These are phyloP conservation scores for Tetragonula carbonaria DNA, from an alignment of 2,888 invertebrate genomes.

Conservation along the genomic window DNA sequence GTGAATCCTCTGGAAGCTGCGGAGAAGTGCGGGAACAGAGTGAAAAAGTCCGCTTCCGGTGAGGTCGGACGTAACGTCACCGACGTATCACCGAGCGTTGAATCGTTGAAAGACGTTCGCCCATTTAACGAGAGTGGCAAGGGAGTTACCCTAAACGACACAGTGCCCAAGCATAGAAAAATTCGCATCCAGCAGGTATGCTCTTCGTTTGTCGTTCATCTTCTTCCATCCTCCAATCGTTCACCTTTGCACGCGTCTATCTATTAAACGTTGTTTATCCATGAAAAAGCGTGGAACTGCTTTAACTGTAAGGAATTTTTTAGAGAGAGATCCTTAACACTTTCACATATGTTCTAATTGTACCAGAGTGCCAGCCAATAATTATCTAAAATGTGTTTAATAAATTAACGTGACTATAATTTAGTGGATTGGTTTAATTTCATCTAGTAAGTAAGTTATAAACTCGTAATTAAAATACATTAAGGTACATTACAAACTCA, in stretches of 20 bases:
- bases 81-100: constrained; percentile 83
- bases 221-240: background rate
- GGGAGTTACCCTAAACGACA: constrained; percentile 87
- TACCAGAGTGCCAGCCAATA: background rate
- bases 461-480: too few relatives aligned
- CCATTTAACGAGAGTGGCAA: constrained; percentile 73
- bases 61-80: constrained; percentile 87
- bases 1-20: constrained; percentile 91
- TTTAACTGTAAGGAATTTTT: constrained; percentile 4
- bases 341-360: background rate
- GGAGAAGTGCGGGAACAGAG: constrained; percentile 86
- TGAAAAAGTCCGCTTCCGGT: constrained; percentile 92
- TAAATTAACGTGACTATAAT: too few relatives aligned
- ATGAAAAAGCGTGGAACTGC: background rate
- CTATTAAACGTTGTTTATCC: background rate
- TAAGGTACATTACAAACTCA: background rate
- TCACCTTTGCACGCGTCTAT: constrained; percentile 13
- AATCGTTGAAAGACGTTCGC: constrained; percentile 83
- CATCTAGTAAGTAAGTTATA: too few relatives aligned
- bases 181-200: constrained; percentile 93
- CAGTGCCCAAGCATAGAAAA: constrained; percentile 93
- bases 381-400: background rate
- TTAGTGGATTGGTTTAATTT: too few relatives aligned
- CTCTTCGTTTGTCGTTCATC: background rate
- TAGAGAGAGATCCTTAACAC: background rate